phyloP scores from a whole-genome alignment of 2,888 invertebrate genomes.

The Dicroscelio sp. region DNA sequence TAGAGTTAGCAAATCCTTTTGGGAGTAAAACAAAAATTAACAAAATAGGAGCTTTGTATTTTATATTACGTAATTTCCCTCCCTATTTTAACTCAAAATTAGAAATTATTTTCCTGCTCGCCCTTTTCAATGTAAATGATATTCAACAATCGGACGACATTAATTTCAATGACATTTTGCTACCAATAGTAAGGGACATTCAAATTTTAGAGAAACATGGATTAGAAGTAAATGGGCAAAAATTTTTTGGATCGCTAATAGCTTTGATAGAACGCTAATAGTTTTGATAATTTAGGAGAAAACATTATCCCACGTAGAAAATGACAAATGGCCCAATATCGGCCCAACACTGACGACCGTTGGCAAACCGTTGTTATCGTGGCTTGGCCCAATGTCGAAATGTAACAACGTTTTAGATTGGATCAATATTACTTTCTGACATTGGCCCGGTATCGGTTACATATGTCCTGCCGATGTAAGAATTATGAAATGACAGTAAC shows the following conservation, averaged over 20 bases:
- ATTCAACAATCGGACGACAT: conserved; percentile 32
- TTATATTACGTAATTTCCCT: conserved; percentile 70
- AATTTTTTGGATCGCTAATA: conserved; percentile 33
- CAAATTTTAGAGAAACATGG: conserved; percentile 59
- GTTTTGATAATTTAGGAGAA: conserved; percentile 66
- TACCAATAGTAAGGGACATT: conserved; percentile 60
- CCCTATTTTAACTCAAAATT: conserved; percentile 69
- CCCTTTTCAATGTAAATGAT: conserved; percentile 67
- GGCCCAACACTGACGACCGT: too few species aligned
- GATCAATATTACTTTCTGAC: too few species aligned
- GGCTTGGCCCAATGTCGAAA: too few species aligned
- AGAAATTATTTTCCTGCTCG: conserved; percentile 68
- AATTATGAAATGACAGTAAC: too few species aligned
- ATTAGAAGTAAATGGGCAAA: conserved; percentile 35
- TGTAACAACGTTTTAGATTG: too few species aligned
- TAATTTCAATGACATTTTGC: conserved; percentile 66
- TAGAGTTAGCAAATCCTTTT: conserved; percentile 75
- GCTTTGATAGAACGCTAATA: too few species aligned
- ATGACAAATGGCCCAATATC: too few species aligned
- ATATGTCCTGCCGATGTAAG: too few species aligned
- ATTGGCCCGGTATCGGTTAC: too few species aligned
- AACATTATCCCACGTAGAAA: too few species aligned
- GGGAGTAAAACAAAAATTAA: conserved; percentile 73
- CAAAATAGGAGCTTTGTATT: conserved; percentile 70
- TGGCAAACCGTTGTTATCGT: too few species aligned